Percentiles rank a stretch among this genome's conserved stretches.
Conservation (phyloP, 2,888 invertebrate species). For the Cosmopolites sordidus region DNA sequence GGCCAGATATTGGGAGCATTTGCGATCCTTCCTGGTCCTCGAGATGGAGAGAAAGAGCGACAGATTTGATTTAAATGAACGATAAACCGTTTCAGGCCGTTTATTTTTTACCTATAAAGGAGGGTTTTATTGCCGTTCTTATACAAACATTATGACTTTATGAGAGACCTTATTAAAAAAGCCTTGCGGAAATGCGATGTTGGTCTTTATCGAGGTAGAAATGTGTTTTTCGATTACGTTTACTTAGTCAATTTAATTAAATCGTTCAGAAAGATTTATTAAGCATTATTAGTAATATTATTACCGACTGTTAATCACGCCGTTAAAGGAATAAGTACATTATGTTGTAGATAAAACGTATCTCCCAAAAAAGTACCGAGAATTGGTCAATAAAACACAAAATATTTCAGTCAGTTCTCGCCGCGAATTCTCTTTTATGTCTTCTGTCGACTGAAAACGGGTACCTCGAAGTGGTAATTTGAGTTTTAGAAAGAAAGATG, state of each 20-base stretch:
- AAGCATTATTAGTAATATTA: too few relatives aligned
- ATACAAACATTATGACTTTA: conserved; percentile 25
- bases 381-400: too few relatives aligned
- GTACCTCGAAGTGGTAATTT: too few relatives aligned
- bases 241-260: neutral
- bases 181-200: conserved; percentile 14
- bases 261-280: neutral
- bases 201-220: conserved; percentile 10
- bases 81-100: conserved; percentile 29
- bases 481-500: too few relatives aligned
- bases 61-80: conserved; percentile 30
- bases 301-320: too few relatives aligned
- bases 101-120: conserved; percentile 30
- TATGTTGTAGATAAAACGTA: too few relatives aligned
- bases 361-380: too few relatives aligned
- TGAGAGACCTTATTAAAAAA: conserved; percentile 21
- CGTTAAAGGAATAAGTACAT: too few relatives aligned
- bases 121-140: conserved; percentile 26
- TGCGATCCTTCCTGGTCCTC: neutral
- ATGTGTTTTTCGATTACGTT: neutral
- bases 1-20: too few relatives aligned
- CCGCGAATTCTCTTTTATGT: too few relatives aligned
- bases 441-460: too few relatives aligned
- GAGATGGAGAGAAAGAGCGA: conserved; percentile 20
- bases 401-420: too few relatives aligned